These are phyloP conservation scores for Siniperca scherzeri DNA, from an alignment of 2,797 vertebrate species.

Conservation along the genomic window DNA sequence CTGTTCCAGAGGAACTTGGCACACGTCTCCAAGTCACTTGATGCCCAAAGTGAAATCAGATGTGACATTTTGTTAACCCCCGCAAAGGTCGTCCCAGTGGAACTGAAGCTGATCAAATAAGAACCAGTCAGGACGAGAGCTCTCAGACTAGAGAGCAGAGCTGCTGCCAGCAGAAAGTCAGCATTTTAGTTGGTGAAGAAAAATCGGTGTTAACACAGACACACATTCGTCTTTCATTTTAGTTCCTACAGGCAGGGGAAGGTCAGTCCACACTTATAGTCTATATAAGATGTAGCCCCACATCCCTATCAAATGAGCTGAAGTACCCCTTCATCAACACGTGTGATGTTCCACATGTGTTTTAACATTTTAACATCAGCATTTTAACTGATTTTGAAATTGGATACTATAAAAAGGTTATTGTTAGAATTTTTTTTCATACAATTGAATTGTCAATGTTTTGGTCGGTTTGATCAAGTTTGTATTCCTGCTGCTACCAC, in stretches of 20 bases:
- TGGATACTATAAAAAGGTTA: not conserved
- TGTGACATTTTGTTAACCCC: constrained; percentile 79
- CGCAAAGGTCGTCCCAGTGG: constrained; percentile 66
- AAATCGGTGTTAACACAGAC: constrained; percentile 17
- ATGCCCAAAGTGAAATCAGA: constrained; percentile 69
- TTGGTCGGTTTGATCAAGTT: not conserved
- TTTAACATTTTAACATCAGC: not conserved
- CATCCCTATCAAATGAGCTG: not conserved
- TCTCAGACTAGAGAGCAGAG: constrained; percentile 24
- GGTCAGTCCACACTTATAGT: not conserved
- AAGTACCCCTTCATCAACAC: not conserved
- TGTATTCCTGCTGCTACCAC: not conserved
- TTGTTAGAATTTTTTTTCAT: not conserved
- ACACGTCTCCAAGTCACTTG: constrained; percentile 56
- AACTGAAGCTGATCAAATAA: constrained; percentile 70
- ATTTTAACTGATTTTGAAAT: constrained; percentile 3
- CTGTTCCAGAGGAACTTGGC: constrained; percentile 51
- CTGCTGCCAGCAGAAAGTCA: constrained; percentile 44
- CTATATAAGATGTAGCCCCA: not conserved
- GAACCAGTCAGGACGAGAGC: constrained; percentile 36
- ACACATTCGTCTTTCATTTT: constrained; percentile 26
- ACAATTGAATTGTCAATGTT: not conserved
- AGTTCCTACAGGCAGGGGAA: constrained; percentile 2
- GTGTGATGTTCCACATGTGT: not conserved
- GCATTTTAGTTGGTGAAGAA: constrained; percentile 36